These are phyloP conservation scores for Halesus radiatus DNA, from an alignment of 1,140 invertebrate genomes.

Conservation along the genomic window DNA sequence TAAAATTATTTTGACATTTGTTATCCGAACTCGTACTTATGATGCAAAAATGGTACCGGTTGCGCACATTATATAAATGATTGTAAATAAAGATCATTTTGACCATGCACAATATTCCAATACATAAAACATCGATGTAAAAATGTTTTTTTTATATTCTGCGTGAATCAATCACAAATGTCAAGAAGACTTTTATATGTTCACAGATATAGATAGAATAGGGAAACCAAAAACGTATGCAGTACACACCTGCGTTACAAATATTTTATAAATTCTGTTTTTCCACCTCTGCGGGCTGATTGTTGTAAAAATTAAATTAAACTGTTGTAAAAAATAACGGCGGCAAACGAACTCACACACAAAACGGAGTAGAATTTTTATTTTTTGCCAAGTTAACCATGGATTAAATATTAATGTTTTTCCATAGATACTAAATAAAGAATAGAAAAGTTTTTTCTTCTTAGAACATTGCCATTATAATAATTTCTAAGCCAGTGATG, in stretches of 20 bases:
- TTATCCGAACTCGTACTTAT: no score
- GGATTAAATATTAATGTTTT: no score
- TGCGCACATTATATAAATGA: background rate
- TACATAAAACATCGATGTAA: background rate
- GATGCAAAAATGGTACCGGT: background rate
- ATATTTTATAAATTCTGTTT: background rate
- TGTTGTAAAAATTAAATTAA: background rate
- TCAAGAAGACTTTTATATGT: background rate
- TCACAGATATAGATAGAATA: background rate
- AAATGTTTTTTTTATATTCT: background rate
- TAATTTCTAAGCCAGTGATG: no score
- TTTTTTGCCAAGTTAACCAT: no score
- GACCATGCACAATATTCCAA: background rate
- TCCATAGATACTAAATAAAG: no score
- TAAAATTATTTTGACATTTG: constrained; percentile 13
- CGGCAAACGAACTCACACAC: background rate
- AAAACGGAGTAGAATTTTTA: no score
- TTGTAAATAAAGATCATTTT: background rate
- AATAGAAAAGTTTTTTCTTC: no score
- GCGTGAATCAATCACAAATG: background rate
- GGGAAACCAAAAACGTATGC: no score
- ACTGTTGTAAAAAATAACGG: constrained; percentile 3
- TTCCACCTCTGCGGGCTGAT: background rate
- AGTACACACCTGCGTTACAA: background rate
- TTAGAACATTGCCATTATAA: no score